Conservation (phyloP, 2,888 invertebrate genomes). For the Epistrophe grossulariae region DNA sequence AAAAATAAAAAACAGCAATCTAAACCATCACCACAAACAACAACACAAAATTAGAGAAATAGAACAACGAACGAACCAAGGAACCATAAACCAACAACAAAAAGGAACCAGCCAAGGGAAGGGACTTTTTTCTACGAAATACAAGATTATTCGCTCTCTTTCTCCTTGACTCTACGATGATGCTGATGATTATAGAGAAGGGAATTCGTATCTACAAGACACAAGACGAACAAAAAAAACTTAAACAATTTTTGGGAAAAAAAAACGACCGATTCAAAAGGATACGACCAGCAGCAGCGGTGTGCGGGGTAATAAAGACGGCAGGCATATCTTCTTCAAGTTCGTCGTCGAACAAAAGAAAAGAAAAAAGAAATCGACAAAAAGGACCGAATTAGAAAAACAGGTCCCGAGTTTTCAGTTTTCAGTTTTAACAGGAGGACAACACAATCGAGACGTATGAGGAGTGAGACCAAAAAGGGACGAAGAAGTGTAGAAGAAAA, state of each 20-base stretch:
- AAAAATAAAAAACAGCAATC: conserved; percentile 17
- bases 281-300: not conserved
- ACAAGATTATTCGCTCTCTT: conserved; percentile 65
- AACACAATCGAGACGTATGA: not conserved
- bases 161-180: conserved; percentile 19
- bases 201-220: conserved; percentile 66
- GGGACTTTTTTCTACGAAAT: conserved; percentile 65
- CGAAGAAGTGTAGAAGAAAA: not conserved
- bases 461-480: not conserved
- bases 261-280: conserved; percentile 34
- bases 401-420: conserved; percentile 14
- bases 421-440: not conserved
- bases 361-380: conserved; percentile 27
- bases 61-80: conserved; percentile 22
- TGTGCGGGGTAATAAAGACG: conserved; percentile 6
- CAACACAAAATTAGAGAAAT: conserved; percentile 32
- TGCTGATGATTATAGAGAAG: conserved; percentile 64
- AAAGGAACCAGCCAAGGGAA: conserved; percentile 58
- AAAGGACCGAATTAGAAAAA: conserved; percentile 43
- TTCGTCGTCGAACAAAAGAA: conserved; percentile 23
- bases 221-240: conserved; percentile 4
- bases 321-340: conserved; percentile 35
- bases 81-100: conserved; percentile 6
- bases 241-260: conserved; percentile 16
- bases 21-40: conserved; percentile 24